Evolutionary conservation across 1,140 invertebrate species (phyloP), one percentile per base, ranked within the genome.

Genomic region (Laodelphax striatellus): DNA sequence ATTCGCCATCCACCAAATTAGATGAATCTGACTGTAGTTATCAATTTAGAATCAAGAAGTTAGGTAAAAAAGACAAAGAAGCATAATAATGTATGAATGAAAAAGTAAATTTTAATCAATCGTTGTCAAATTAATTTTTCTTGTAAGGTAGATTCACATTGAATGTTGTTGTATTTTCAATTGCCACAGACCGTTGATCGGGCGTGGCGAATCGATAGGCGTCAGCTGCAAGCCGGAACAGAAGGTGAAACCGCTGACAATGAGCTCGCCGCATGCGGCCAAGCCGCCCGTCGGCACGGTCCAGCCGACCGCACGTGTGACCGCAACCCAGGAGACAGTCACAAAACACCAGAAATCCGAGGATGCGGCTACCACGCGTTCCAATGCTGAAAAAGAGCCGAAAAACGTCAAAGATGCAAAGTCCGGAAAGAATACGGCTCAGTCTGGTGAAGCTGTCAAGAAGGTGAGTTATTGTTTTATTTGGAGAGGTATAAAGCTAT

Each of bases 251-350:
- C 67, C 67, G 0, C 50, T 67, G 19, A 58, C 59, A 13, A 34
- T 60, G 11, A 52, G 11, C 17, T 61, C 42, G 28, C 38, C 43
- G 9, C 16, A 28, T 28, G 56, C 50, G 41, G 14, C 79, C 73
- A 75, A 72, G 56, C 77, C 80, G 43, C 79, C 79, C 1, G 70
- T 82, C 34, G 80, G 77, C 17, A 79, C 78, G 2, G 76, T 80
- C 2, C 78, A 81, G 62, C 79, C 79, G 5, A 79, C 77, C 3
- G 74, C 77, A 22, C 73, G 78, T 61, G 64, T 68, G 14, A 69
- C 70, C 17, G 4, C 22, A 34, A 0, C 44, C 46, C 16, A 34
- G 24, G 17, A 63, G 44, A 55, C n/a, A n/a, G n/a, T n/a, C n/a
- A n/a, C n/a, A n/a, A n/a, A 31, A 14, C 55, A 38, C 38, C 50